Conservation (phyloP, 1,140 invertebrate genomes). For the Hyphantria cunea region DNA sequence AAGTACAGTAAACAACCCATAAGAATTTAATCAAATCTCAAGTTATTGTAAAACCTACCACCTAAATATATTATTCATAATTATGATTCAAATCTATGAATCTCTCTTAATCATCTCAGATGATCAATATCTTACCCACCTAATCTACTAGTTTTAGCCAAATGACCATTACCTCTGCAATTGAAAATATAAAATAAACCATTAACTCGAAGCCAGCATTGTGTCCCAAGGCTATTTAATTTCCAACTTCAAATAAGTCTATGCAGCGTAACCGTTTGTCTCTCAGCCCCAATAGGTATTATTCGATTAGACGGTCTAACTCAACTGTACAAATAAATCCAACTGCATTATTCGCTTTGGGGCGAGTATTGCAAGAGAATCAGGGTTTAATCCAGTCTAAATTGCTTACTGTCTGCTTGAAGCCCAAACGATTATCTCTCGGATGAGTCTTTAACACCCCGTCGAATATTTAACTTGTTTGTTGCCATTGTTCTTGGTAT, state of each 20-base stretch:
- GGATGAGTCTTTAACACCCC: constrained; percentile 39
- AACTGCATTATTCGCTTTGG: constrained; percentile 65
- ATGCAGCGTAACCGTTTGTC: constrained; percentile 32
- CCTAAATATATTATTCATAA: neutral
- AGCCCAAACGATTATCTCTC: constrained; percentile 40
- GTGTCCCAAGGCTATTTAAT: constrained; percentile 38
- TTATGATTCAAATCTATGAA: neutral
- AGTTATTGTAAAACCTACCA: no score
- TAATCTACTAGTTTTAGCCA: constrained; percentile 1
- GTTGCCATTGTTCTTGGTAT: constrained; percentile 1
- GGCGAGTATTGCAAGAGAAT: constrained; percentile 57
- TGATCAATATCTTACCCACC: constrained; percentile 9
- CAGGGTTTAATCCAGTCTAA: constrained; percentile 64
- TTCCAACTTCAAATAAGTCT: constrained; percentile 34
- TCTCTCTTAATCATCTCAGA: neutral
- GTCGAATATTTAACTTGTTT: constrained; percentile 36
- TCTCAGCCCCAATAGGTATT: constrained; percentile 53
- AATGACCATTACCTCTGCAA: constrained; percentile 2
- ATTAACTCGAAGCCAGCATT: constrained; percentile 2
- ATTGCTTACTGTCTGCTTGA: constrained; percentile 66
- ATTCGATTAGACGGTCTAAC: constrained; percentile 62
- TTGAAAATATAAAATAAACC: constrained; percentile 8
- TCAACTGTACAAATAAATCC: constrained; percentile 65
- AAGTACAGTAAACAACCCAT: no score
- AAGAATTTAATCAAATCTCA: no score